phyloP scores from a whole-genome alignment of 2,113 vertebrate genomes.

The Malurus cyaneus region DNA sequence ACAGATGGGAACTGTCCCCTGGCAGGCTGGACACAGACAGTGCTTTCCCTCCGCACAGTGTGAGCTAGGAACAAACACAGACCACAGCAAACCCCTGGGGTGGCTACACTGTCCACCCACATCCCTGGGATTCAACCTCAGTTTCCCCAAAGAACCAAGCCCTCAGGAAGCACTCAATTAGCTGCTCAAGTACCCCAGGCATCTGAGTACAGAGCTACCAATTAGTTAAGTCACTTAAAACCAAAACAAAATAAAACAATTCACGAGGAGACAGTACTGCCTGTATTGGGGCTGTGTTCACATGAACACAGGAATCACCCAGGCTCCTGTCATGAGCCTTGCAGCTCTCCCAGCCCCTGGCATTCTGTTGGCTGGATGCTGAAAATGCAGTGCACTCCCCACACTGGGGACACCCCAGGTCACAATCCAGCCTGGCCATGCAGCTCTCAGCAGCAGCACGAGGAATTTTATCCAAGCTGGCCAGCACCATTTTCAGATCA shows the following conservation, averaged over 20 bases:
- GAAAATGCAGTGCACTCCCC: rapidly evolving
- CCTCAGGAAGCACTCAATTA: neutral
- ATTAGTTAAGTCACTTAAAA: neutral
- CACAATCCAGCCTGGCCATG: neutral
- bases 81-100: neutral
- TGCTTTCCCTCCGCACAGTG: rapidly evolving
- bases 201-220: rapidly evolving
- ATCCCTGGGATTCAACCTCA: neutral
- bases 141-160: neutral
- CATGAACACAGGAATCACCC: rapidly evolving
- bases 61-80: neutral
- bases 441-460: neutral
- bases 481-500: neutral
- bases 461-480: neutral
- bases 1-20: neutral
- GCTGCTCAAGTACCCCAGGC: no score
- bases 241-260: neutral
- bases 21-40: neutral
- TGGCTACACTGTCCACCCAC: neutral
- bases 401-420: rapidly evolving
- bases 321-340: neutral
- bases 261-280: neutral
- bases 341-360: rapidly evolving
- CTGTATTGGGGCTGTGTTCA: neutral
- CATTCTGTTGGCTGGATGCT: rapidly evolving